Evolutionary conservation across 2,888 invertebrate genomes (phyloP).

Genomic region (Zeuzera pyrina): DNA sequence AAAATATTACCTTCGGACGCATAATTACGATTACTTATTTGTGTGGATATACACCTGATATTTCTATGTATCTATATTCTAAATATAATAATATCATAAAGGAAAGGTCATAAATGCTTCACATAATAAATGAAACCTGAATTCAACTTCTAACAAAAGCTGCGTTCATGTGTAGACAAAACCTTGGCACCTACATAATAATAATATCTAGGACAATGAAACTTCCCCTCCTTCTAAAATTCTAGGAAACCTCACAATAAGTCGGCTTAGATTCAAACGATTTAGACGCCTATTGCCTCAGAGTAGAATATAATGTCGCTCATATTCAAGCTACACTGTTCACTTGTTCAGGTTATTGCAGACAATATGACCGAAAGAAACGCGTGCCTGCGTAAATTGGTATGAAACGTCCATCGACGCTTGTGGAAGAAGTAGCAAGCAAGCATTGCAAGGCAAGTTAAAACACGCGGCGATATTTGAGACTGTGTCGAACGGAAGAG

Average conservation of each 20-base stretch:
- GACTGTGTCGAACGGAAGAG: constrained; percentile 13
- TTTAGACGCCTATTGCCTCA: constrained; percentile 25
- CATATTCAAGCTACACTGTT: no score
- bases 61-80: no score
- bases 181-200: constrained; percentile 17
- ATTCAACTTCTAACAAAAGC: no score
- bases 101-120: no score
- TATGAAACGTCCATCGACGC: constrained; percentile 18
- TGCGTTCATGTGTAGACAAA: constrained; percentile 25
- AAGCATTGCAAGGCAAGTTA: constrained; percentile 11
- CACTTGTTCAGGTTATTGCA: no score
- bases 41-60: no score
- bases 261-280: constrained; percentile 23
- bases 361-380: no score
- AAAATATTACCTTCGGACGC: no score
- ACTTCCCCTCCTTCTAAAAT: constrained; percentile 28
- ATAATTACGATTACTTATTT: no score
- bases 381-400: constrained; percentile 3
- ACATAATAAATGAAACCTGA: no score
- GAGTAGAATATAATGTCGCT: constrained; percentile 27
- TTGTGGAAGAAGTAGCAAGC: constrained; percentile 7
- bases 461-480: constrained; percentile 20
- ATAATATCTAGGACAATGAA: constrained; percentile 44
- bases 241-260: constrained; percentile 49
- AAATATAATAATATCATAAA: no score